Conservation (phyloP, 2,888 invertebrate species). For the Oithona nana region DNA sequence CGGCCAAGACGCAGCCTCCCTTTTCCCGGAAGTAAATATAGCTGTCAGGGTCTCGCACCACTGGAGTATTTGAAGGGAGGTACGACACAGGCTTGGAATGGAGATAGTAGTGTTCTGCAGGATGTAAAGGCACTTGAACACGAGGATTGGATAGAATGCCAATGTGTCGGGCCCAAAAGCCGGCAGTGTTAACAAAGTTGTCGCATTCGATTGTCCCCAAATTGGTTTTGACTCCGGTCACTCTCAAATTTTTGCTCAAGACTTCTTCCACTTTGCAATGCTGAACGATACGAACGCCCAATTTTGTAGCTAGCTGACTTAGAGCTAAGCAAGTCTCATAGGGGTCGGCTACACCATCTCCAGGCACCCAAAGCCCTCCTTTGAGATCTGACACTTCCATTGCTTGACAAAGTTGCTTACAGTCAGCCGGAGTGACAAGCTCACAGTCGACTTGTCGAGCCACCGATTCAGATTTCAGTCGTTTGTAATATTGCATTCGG, state of each 20-base stretch:
- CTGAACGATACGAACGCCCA: conserved; percentile 51
- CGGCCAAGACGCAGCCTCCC: conserved; percentile 62
- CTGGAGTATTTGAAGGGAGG: conserved; percentile 60
- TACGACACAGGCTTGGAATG: conserved; percentile 62
- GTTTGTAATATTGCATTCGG: conserved; percentile 57
- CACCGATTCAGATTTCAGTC: conserved; percentile 68
- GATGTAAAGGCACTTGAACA: conserved; percentile 66
- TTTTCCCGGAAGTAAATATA: conserved; percentile 67
- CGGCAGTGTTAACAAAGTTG: conserved; percentile 84
- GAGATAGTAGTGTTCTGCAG: conserved; percentile 81
- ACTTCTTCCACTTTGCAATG: conserved; percentile 44
- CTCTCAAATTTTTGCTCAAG: conserved; percentile 23
- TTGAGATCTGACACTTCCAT: conserved; percentile 57
- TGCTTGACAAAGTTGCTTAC: conserved; percentile 53
- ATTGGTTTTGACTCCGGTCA: conserved; percentile 55
- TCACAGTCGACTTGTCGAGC: conserved; percentile 45
- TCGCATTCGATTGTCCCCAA: conserved; percentile 59
- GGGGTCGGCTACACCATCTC: conserved; percentile 14
- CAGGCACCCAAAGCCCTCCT: conserved; percentile 77
- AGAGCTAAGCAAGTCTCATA: conserved; percentile 22
- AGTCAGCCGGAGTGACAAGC: conserved; percentile 53
- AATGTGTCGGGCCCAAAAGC: conserved; percentile 80
- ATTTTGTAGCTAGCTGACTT: conserved; percentile 23
- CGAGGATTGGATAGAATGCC: conserved; percentile 64
- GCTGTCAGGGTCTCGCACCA: conserved; percentile 57